Base-by-base conservation (phyloP, 1,140 invertebrate genomes). In the Platorchestia sp. region DNA sequence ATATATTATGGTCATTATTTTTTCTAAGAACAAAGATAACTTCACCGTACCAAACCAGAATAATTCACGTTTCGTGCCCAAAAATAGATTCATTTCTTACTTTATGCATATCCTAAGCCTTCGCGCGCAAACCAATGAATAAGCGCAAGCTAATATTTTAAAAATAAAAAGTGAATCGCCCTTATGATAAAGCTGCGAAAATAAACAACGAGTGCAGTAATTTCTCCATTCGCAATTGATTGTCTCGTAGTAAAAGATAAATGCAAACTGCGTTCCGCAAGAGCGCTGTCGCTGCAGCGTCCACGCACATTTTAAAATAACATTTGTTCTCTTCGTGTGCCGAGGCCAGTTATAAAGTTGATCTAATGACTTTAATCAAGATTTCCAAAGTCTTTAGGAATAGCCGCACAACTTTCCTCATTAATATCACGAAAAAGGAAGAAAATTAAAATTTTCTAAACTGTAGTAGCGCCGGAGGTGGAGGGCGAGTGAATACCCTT, bases 401-500 rank as follows among this genome's bases (percentile, higher is more conserved):
- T 43, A 44, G 45, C 91, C 45, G 91, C 91, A 40, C 43, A 93
- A 93, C 41, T 93, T 93, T 47, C 43, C 91, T 93, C 91, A 93
- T 93, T 93, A 93, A 93, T 47, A 47, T 93, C 91, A 45, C 36
- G 45, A 93, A 93, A 93, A 93, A 93, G 47, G 27, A 40, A 36
- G 45, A 45, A 45, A 44, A n/a, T 93, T 45, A 47, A 93, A 93
- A 93, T 45, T 45, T 45, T 44, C 43, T 47, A 93, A 47, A 45
- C 36, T 45, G 44, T 93, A 47, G 44, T 16, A 93, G 43, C 22
- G 91, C 22, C 40, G 91, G 47, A 44, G 45, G 91, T 45, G 44
- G 43, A 93, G 40, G 91, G 43, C 91, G 40, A 75, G 14, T 1
- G 36, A 75, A 3, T 75, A 36, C 59, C 36, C 27, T 3, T 10